Base-by-base conservation (phyloP, 2,888 invertebrate species). In the Escarpia spicata region DNA sequence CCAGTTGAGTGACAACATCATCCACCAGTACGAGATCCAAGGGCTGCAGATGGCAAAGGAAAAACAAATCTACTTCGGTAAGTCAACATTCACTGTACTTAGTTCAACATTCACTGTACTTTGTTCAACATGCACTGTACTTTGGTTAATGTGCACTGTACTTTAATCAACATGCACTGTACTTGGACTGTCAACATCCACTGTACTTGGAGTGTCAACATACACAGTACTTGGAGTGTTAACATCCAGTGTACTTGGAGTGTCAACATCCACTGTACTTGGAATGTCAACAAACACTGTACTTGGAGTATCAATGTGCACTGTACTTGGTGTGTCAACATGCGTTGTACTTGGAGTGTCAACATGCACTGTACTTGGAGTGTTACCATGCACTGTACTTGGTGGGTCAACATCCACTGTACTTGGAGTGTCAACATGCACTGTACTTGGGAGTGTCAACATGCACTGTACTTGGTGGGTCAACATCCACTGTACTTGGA, bases 31-130 rank as follows among this genome's bases (percentile, higher is more conserved):
- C 92, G 96, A 96, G 93, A 94, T 94, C 90, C 96, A 96, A 91
- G 96, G 96, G 26, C 94, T 96, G 44, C 95, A 95, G 92, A 95
- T 96, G 95, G 96, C 96, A 37, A 95, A 96, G 93, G 96, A 96
- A 93, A 96, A 95, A 95, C 96, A 96, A 93, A 95, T 95, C 92
- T 96, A 96, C 94, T 96, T 96, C 94, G 96, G 96, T 96, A 94
- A 94, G 94, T 93, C 91, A 89, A 44, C 60, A 60, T 60, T 10
- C 60, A 60, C 60, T 75, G 4, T 75, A 0, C 43, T 91, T 91
- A 2, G 31, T 26, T 91, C 37, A 91, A 45, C 37, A 37, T 44
- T 4, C 44, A 91, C 91, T 91, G 43, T 60, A 60, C 92, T 92
- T 92, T 26, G 6, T 10, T 58, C 26, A 37, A 43, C 15, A 60